These are phyloP conservation scores for Camponotus fellah DNA, from an alignment of 2,888 invertebrate genomes.

Conservation along the genomic window DNA sequence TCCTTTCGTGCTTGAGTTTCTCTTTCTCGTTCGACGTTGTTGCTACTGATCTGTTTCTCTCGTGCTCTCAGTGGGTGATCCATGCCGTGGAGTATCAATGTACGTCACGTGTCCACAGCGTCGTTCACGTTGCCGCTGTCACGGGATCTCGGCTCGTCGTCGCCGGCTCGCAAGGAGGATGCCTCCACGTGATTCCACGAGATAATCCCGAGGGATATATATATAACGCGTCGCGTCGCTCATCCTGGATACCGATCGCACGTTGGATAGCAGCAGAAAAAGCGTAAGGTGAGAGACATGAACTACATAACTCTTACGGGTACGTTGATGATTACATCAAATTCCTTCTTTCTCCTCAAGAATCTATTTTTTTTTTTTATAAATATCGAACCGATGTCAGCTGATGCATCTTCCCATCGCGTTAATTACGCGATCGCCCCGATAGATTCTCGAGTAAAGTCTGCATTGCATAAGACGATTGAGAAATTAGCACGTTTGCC, in stretches of 20 bases:
- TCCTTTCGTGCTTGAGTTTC: background rate
- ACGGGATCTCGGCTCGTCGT: slow-evolving; percentile 76
- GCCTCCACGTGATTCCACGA: slow-evolving; percentile 80
- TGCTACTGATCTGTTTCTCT: slow-evolving; percentile 62
- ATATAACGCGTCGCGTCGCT: slow-evolving; percentile 30
- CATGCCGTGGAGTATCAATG: slow-evolving; percentile 76
- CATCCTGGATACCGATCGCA: slow-evolving; percentile 65
- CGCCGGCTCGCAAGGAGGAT: slow-evolving; percentile 75
- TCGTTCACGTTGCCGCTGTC: slow-evolving; percentile 76
- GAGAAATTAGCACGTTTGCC: slow-evolving; percentile 1
- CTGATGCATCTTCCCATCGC: background rate
- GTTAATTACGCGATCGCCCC: background rate
- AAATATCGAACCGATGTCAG: background rate
- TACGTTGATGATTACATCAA: background rate
- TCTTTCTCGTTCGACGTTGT: slow-evolving; percentile 49
- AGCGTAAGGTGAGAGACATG: slow-evolving; percentile 64
- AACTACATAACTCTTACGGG: background rate
- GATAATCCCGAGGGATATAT: slow-evolving; percentile 77
- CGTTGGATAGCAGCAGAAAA: slow-evolving; percentile 63
- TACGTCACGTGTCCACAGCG: slow-evolving; percentile 80
- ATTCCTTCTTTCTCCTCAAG: background rate
- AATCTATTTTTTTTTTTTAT: background rate
- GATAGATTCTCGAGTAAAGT: background rate
- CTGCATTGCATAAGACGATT: background rate
- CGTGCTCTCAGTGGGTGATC: slow-evolving; percentile 68